Conservation (phyloP, 2,113 vertebrate genomes). For the Megalops atlanticus region DNA sequence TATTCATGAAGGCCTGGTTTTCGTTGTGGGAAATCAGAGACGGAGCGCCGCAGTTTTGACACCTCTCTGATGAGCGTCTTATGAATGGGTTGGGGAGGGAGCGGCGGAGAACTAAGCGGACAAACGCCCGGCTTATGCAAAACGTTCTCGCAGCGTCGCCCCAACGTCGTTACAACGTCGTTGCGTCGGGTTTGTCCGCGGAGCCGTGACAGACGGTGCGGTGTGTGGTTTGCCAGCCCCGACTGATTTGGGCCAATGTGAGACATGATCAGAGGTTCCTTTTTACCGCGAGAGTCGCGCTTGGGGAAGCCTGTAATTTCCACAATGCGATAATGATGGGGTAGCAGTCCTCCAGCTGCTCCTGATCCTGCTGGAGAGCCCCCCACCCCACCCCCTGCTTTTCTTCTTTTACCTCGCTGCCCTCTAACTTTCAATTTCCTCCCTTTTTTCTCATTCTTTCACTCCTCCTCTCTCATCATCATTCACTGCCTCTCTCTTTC, state of each 20-base stretch:
- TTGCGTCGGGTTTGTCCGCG: background rate
- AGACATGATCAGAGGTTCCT: constrained; percentile 14
- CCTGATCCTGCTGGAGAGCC: constrained; percentile 6
- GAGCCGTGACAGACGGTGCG: background rate
- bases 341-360: constrained; percentile 14
- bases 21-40: constrained; percentile 57
- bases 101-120: background rate
- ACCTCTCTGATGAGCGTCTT: background rate
- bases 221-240: too few species aligned
- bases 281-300: background rate
- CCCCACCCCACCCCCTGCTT: background rate
- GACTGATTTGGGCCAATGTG: background rate
- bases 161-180: too few species aligned
- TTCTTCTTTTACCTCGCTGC: background rate
- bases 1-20: constrained; percentile 48
- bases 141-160: too few species aligned
- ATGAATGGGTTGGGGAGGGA: constrained; percentile 8
- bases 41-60: constrained; percentile 12
- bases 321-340: constrained; percentile 24
- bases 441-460: background rate
- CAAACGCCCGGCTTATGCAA: too few species aligned
- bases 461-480: background rate
- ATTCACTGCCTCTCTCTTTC: too few species aligned
- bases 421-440: background rate
- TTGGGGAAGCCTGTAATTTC: constrained; percentile 27